Base-by-base conservation (phyloP, 2,888 invertebrate genomes). In the Drosophila atripex region DNA sequence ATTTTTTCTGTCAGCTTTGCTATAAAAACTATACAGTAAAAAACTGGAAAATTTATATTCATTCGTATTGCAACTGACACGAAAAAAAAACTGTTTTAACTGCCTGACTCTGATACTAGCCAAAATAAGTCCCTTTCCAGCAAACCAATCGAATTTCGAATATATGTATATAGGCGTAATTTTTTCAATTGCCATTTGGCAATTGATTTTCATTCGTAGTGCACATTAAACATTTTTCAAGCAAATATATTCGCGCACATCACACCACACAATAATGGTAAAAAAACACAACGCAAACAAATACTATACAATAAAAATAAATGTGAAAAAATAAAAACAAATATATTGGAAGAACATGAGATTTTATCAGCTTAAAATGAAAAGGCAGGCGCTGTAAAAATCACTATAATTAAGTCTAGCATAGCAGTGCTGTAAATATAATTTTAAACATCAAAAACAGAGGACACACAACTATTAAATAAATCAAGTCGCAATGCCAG, bases 311-410 rank as follows among this genome's bases (percentile, higher is more conserved):
- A 69, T 64, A 56, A 50, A 70, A 74, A 58, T 49, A 41, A 47
- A 35, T 55, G 53, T 55, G 59, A 47, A 54, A 35, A 46, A 30
- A 50, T 47, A 45, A 50, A 61, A 59, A 45, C 1, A 47, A 32
- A 30, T 46, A 14, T 60, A 57, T 58, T 57, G 45, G 46, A 32
- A 59, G 56, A 66, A 76, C 74, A 84, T 73, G 51, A 70, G 80
- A 84, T 86, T 80, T 84, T 80, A 86, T 84, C 84, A 71, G 71
- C 80, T 71, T 47, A 65, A 71, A 75, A 38, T 46, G 8, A 58
- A 49, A 60, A 64, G 83, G 71, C 80, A 70, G 75, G 80, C 74
- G 80, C 72, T 82, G 82, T 82, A 86, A 80, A 82, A 73, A 79
- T 61, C 25, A 80, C 56, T 74, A 80, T 83, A 80, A 78, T 73